phyloP scores from a whole-genome alignment of 2,888 invertebrate genomes.

The Eurytoma adleriae region DNA sequence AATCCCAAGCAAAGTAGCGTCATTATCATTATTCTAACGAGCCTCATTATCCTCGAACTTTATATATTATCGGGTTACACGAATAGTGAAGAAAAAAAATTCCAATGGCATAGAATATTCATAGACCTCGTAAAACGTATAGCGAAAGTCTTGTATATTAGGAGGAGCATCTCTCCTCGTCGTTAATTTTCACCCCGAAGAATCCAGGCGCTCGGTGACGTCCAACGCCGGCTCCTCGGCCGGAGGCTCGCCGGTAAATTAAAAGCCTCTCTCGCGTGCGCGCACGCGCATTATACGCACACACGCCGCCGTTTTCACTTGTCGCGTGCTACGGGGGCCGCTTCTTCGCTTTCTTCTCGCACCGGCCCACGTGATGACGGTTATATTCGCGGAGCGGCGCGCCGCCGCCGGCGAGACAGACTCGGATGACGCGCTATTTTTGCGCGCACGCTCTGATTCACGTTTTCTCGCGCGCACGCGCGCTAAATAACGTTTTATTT shows the following conservation, averaged over 20 bases:
- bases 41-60: too few relatives aligned
- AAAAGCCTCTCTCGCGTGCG: neutral
- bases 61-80: too few relatives aligned
- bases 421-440: constrained; percentile 51
- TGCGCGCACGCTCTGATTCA: constrained; percentile 41
- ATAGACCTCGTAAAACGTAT: too few relatives aligned
- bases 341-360: constrained; percentile 41
- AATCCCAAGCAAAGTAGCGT: too few relatives aligned
- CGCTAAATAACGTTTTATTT: constrained; percentile 38
- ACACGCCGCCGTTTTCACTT: neutral
- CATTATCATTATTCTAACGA: too few relatives aligned
- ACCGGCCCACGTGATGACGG: constrained; percentile 30
- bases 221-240: neutral
- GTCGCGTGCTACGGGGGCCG: neutral
- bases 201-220: neutral
- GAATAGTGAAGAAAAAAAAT: too few relatives aligned
- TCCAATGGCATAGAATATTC: too few relatives aligned
- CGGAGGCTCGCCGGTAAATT: constrained; percentile 13
- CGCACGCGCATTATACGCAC: neutral
- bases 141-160: too few relatives aligned
- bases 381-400: neutral
- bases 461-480: constrained; percentile 27
- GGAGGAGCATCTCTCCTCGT: neutral
- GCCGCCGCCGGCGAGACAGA: neutral
- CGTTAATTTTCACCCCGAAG: constrained; percentile 23